These are phyloP conservation scores for Macroteleia sp. DNA, from an alignment of 2,888 invertebrate species.

Conservation along the genomic window DNA sequence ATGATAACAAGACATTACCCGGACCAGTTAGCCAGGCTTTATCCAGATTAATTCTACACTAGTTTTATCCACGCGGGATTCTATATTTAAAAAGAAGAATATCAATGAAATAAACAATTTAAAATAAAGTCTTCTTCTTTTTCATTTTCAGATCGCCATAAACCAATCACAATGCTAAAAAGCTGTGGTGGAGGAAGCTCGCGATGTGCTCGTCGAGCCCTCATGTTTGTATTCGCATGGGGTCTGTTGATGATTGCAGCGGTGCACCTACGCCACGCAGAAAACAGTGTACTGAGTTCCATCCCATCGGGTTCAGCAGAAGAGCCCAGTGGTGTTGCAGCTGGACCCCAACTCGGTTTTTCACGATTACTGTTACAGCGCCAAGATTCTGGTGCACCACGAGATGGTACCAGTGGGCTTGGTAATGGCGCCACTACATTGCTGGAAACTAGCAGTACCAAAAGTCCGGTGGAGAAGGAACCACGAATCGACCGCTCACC, in stretches of 20 bases:
- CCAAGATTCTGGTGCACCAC: constrained; percentile 73
- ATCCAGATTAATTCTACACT: too few relatives aligned
- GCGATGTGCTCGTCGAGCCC: constrained; percentile 84
- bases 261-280: constrained; percentile 80
- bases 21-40: too few relatives aligned
- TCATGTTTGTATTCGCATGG: constrained; percentile 84
- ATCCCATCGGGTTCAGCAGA: constrained; percentile 66
- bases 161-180: constrained; percentile 70
- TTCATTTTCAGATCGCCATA: constrained; percentile 22
- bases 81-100: too few relatives aligned
- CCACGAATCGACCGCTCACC: constrained; percentile 87
- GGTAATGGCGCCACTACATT: constrained; percentile 61
- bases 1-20: too few relatives aligned
- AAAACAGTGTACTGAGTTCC: constrained; percentile 71
- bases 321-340: constrained; percentile 15
- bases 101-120: too few relatives aligned
- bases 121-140: too few relatives aligned
- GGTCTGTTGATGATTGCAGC: constrained; percentile 84
- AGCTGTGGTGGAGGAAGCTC: constrained; percentile 75
- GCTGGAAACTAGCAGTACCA: constrained; percentile 81
- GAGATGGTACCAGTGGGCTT: constrained; percentile 66
- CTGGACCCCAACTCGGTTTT: constrained; percentile 77
- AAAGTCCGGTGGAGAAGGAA: constrained; percentile 84
- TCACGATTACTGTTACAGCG: constrained; percentile 86
- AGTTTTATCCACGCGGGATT: too few relatives aligned